A percentile compares a stretch with the other conserved stretches of the same genome.
Conservation (phyloP, 2,888 invertebrate genomes). For the Machimus atricapillus region DNA sequence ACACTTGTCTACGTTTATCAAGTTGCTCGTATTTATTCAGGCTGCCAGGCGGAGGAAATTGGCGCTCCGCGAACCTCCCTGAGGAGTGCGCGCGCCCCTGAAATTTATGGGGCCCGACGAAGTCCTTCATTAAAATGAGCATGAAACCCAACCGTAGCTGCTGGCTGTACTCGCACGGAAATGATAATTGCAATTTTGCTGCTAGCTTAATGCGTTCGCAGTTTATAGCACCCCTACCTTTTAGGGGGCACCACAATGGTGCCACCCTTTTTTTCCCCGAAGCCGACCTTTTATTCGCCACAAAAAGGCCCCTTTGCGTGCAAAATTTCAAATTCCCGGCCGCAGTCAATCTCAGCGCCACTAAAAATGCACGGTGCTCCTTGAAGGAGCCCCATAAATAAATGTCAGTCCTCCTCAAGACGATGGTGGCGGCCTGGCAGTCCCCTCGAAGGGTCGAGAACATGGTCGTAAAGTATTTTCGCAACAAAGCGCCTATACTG, state of each 20-base stretch:
- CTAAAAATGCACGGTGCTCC: neutral
- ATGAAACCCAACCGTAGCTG: slow-evolving; percentile 13
- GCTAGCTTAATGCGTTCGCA: neutral
- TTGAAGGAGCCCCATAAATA: neutral
- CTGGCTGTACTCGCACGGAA: neutral
- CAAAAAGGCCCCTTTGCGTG: neutral
- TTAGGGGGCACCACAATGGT: neutral
- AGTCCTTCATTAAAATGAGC: slow-evolving; percentile 25
- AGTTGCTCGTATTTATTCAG: slow-evolving; percentile 29
- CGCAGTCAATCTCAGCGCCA: neutral
- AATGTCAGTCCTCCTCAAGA: neutral
- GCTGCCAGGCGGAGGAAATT: slow-evolving; percentile 1
- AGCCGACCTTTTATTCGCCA: neutral
- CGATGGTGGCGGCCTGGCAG: neutral
- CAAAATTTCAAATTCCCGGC: neutral
- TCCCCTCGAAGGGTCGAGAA: neutral
- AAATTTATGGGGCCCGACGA: slow-evolving; percentile 7
- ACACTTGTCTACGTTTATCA: slow-evolving; percentile 28
- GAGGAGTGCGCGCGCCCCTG: neutral
- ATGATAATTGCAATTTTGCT: slow-evolving; percentile 25
- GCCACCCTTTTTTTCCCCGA: neutral
- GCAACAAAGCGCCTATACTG: neutral
- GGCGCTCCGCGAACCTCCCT: neutral
- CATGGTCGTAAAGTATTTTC: neutral
- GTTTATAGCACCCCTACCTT: neutral